These are phyloP conservation scores for Philereme transversata DNA, from an alignment of 2,888 invertebrate genomes.

Conservation along the genomic window DNA sequence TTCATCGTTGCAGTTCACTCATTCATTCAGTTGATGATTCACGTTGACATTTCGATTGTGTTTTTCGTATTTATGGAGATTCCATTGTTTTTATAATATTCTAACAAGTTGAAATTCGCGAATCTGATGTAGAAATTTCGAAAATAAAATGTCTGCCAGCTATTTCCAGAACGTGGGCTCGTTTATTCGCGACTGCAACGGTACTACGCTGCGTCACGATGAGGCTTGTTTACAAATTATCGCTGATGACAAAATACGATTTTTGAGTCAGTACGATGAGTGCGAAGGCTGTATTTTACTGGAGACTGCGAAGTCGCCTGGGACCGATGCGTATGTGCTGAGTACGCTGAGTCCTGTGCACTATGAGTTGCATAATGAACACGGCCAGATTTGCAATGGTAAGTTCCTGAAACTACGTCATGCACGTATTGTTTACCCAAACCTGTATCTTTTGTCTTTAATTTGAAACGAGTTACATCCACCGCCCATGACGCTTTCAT, in stretches of 20 bases:
- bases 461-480: not conserved
- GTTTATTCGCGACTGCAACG: constrained; percentile 64
- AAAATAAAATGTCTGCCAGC: constrained; percentile 57
- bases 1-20: constrained; percentile 18
- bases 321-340: constrained; percentile 53
- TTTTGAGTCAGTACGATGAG: constrained; percentile 76
- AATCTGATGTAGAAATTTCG: constrained; percentile 50
- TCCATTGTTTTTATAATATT: constrained; percentile 43
- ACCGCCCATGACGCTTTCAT: not conserved
- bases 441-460: constrained; percentile 18
- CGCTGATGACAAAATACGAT: constrained; percentile 56
- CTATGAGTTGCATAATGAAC: constrained; percentile 55
- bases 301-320: constrained; percentile 48
- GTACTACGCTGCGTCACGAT: constrained; percentile 62
- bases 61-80: constrained; percentile 41
- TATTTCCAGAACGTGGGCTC: constrained; percentile 74
- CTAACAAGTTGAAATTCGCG: constrained; percentile 24
- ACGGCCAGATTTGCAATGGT: constrained; percentile 71
- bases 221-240: constrained; percentile 75
- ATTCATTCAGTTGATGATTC: constrained; percentile 39
- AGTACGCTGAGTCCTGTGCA: constrained; percentile 65
- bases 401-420: constrained; percentile 35
- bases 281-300: constrained; percentile 69
- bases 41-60: constrained; percentile 30
- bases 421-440: constrained; percentile 37